Conservation (phyloP, 2,113 vertebrate genomes). For the Odontophorus gujanensis region DNA sequence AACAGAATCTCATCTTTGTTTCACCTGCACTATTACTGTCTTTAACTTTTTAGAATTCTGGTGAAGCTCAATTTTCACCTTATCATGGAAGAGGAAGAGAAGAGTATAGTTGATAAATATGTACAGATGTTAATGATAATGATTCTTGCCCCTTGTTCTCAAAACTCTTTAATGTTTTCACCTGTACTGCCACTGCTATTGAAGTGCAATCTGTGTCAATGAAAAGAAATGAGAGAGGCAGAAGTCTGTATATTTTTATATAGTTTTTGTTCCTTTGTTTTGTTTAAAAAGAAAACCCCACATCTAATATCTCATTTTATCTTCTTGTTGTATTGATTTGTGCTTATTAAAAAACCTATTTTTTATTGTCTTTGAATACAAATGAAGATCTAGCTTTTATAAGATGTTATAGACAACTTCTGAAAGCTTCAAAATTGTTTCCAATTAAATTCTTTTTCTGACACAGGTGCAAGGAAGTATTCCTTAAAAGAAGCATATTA, state of each 20-base stretch:
- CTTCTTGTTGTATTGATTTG: not conserved
- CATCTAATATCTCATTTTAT: not conserved
- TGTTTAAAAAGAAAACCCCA: not conserved
- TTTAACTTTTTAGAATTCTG: not conserved
- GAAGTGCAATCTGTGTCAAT: not conserved
- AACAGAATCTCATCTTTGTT: not conserved
- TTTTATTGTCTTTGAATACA: not conserved
- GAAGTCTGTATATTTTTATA: not conserved
- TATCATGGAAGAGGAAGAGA: not conserved
- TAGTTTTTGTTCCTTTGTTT: not conserved
- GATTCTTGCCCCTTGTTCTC: not conserved
- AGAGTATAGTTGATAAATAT: not conserved
- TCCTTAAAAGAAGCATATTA: not conserved
- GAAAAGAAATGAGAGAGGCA: not conserved
- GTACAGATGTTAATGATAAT: not conserved
- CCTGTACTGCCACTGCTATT: not conserved
- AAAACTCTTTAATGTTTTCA: not conserved
- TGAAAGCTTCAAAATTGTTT: slow-evolving; percentile 3
- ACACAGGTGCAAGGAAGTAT: not conserved
- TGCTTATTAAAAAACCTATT: not conserved
- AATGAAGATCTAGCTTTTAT: not conserved
- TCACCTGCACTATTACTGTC: not conserved
- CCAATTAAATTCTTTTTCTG: not conserved
- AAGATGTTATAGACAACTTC: not conserved
- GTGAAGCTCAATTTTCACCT: not conserved